These are phyloP conservation scores for Coboldia fuscipes DNA, from an alignment of 1,140 invertebrate species.

Conservation along the genomic window DNA sequence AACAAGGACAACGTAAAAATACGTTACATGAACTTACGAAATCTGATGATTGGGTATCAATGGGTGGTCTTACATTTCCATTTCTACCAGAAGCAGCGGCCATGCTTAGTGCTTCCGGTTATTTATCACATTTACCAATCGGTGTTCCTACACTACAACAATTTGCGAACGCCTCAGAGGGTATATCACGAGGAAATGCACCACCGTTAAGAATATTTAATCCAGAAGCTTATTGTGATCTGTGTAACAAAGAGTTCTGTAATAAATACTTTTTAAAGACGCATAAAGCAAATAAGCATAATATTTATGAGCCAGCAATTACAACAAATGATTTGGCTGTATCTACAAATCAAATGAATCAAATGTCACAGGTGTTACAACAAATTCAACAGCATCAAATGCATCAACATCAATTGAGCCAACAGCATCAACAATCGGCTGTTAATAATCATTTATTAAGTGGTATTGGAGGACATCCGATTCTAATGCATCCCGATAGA, in stretches of 20 bases:
- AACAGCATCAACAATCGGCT: too few species aligned
- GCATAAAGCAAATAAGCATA: slow-evolving; percentile 88
- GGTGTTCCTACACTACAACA: slow-evolving; percentile 10
- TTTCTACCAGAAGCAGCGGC: slow-evolving; percentile 18
- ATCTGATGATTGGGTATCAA: slow-evolving; percentile 14
- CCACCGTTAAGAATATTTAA: slow-evolving; percentile 73
- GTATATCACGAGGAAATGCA: slow-evolving; percentile 30
- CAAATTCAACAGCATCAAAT: slow-evolving; percentile 3
- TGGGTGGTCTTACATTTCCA: slow-evolving; percentile 20
- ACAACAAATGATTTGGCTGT: slow-evolving; percentile 18
- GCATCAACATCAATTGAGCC: slow-evolving; percentile 7
- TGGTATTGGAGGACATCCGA: slow-evolving; percentile 4
- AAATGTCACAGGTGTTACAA: slow-evolving; percentile 7
- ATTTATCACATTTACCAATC: slow-evolving; percentile 12
- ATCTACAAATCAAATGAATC: slow-evolving; percentile 10
- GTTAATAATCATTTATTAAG: slow-evolving; percentile 2
- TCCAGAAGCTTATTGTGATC: slow-evolving; percentile 84
- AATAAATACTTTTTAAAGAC: slow-evolving; percentile 99
- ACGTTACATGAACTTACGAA: not conserved
- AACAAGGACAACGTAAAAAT: not conserved
- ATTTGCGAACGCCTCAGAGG: slow-evolving; percentile 20
- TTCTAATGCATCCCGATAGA: slow-evolving; percentile 3
- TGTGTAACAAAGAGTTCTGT: slow-evolving; percentile 98
- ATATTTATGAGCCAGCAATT: slow-evolving; percentile 51
- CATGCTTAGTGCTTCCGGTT: slow-evolving; percentile 17